Conservation (phyloP, 2,797 vertebrate genomes). For the Sparus aurata region DNA sequence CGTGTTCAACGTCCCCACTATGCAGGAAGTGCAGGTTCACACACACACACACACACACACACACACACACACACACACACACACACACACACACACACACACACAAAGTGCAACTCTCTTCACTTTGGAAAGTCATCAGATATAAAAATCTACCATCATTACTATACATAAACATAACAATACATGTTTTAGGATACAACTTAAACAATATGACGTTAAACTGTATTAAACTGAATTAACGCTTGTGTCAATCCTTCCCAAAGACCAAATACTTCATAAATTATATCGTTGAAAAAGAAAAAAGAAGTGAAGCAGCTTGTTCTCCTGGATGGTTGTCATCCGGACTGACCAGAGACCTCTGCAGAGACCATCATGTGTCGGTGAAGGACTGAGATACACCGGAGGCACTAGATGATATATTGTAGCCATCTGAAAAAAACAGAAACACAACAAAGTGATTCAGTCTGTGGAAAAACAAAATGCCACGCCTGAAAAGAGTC, state of each 20-base stretch:
- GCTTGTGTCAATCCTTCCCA: not conserved
- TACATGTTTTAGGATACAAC: not conserved
- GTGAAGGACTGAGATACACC: not conserved
- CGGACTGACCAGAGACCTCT: not conserved
- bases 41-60: not conserved
- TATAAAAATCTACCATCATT: too few species aligned
- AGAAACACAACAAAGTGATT: slow-evolving; percentile 6
- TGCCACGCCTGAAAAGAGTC: not conserved
- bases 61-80: slow-evolving; percentile 1
- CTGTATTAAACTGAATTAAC: not conserved
- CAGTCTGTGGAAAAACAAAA: not conserved
- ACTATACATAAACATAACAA: not conserved
- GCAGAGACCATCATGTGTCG: slow-evolving; percentile 37
- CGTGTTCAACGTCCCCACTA: too few species aligned
- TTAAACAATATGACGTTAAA: not conserved
- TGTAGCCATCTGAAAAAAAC: slow-evolving; percentile 66
- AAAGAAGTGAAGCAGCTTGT: not conserved
- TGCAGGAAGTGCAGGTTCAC: too few species aligned
- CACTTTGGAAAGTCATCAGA: not conserved
- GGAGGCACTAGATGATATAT: slow-evolving; percentile 31
- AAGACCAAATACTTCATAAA: not conserved
- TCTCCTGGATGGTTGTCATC: not conserved
- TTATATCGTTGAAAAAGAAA: not conserved
- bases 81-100: slow-evolving; percentile 5
- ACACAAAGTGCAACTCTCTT: not conserved